Evolutionary conservation across 2,888 invertebrate species (phyloP).

Genomic region (Glyphotaelius pellucidus): DNA sequence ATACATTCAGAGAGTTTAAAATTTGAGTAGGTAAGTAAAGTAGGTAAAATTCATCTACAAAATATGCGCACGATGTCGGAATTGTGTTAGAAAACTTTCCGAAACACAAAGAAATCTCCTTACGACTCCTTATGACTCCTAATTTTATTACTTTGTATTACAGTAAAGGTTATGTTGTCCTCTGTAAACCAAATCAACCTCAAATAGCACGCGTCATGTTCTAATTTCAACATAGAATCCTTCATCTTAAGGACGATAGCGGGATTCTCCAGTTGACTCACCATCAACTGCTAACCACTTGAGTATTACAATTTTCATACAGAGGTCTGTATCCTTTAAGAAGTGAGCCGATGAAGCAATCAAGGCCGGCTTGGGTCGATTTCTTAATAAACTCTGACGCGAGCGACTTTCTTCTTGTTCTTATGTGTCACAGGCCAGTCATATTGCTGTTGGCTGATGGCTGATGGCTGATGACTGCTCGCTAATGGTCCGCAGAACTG

Average conservation of each 20-base stretch:
- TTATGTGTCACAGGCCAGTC: slow-evolving; percentile 13
- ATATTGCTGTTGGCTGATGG: background rate
- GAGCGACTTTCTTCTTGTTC: slow-evolving; percentile 7
- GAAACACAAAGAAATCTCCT: background rate
- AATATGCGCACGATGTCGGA: background rate
- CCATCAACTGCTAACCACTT: background rate
- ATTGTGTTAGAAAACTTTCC: too few relatives aligned
- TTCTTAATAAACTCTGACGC: slow-evolving; percentile 20
- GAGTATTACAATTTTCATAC: background rate
- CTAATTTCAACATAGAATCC: background rate
- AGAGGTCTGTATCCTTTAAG: background rate
- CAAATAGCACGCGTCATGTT: background rate
- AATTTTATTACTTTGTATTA: background rate
- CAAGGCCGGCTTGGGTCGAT: slow-evolving; percentile 16
- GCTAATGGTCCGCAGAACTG: background rate
- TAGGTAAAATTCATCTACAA: background rate
- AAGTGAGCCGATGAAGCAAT: background rate
- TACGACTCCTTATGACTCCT: too few relatives aligned
- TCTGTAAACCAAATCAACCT: background rate
- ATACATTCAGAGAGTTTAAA: too few relatives aligned
- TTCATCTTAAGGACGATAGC: background rate
- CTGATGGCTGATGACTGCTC: background rate
- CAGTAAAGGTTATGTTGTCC: background rate
- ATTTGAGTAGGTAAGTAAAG: too few relatives aligned
- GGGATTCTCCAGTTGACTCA: slow-evolving; percentile 1